Percentiles rank a stretch among this genome's conserved stretches.
Conservation (phyloP, 2,888 invertebrate species). For the Hirtodrosophila duncani region DNA sequence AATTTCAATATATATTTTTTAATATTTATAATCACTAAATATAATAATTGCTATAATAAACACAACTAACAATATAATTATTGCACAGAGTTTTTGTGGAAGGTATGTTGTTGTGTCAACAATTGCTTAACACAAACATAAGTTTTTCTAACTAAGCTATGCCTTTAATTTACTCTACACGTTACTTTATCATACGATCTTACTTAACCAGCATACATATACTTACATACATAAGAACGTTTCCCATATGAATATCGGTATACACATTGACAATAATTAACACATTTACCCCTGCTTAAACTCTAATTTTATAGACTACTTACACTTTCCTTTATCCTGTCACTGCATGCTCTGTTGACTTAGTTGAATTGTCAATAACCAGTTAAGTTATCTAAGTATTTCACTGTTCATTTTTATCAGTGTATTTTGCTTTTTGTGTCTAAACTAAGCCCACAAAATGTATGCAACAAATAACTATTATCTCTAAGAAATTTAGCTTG, state of each 20-base stretch:
- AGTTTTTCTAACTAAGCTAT: no score
- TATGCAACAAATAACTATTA: conserved; percentile 48
- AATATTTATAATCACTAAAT: no score
- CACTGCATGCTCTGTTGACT: background rate
- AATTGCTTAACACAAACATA: no score
- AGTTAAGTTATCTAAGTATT: background rate
- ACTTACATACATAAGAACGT: conserved; percentile 8
- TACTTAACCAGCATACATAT: conserved; percentile 11
- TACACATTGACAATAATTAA: conserved; percentile 30
- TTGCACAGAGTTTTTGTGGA: conserved; percentile 26
- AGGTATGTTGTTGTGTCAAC: conserved; percentile 20
- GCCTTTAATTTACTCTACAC: no score
- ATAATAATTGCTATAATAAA: conserved; percentile 30
- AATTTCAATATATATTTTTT: no score
- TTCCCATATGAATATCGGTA: conserved; percentile 31
- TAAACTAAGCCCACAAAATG: conserved; percentile 30
- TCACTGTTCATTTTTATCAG: background rate
- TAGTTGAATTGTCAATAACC: no score
- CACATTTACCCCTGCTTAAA: conserved; percentile 44
- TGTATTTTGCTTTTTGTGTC: conserved; percentile 5
- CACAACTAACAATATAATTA: conserved; percentile 24
- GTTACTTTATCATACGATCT: no score
- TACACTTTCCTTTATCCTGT: conserved; percentile 1
- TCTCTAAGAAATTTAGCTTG: conserved; percentile 15
- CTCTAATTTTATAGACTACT: conserved; percentile 18